Base-by-base conservation (phyloP, 2,888 invertebrate species). In the Tachina lurida region DNA sequence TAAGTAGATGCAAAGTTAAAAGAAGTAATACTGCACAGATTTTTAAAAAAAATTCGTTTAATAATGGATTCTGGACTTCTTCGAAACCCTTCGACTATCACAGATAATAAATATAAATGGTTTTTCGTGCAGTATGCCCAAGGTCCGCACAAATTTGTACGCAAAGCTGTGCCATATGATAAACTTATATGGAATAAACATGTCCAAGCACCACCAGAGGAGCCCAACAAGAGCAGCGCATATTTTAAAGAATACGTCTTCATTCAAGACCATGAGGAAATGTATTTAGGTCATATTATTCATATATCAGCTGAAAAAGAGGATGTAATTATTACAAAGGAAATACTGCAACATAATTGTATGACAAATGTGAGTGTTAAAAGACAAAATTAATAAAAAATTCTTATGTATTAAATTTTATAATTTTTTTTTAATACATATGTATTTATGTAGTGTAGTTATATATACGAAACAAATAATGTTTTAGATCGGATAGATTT, bases 81-180 rank as follows among this genome's bases (percentile, higher is more conserved):
- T 45, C n/a, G 39, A 71, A 81, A 13, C 12, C 60, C 13, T 74
- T 22, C 13, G 47, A 17, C 39, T 8, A 19, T 17, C 17, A 4
- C 7, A 47, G 15, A 74, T n/a, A 52, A 31, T 49, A 31, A 74
- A n/a, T 81, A 31, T 41, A 43, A 81, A n/a, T 81, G 67, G 74
- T 81, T 60, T 52, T 15, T 81, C 31, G 80, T 81, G 12, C 80
- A 81, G 62, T 74, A 81, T n/a, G 67, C 74, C 15, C 52, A 68
- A 58, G n/a, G 60, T 39, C 41, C 67, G 0, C 49, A 67, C 8
- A 74, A 68, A 68, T 62, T 67, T 41, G 52, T 68, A 31, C 54
- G 74, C 3, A 81, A 81, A 81, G 31, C 74, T 45, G 74, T 74
- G 3, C 52, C 49, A 49, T n/a, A 43, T 4, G 12, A 68, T 13